Base-by-base conservation (phyloP, 92 coral and sea anemone genomes). In the Phenganax stokvisi region DNA sequence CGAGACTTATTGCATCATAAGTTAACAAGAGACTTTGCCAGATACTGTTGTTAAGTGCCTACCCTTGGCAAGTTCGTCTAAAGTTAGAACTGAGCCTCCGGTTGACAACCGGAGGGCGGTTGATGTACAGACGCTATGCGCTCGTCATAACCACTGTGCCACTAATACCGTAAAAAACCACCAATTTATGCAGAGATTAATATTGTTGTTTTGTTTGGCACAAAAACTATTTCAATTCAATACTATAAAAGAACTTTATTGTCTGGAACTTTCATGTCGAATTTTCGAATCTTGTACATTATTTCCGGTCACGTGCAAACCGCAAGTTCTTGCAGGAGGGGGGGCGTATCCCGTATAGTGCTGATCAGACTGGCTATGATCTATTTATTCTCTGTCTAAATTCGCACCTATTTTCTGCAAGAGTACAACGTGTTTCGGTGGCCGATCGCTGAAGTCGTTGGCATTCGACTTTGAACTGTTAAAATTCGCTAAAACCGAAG, bases 391-490 rank as follows among this genome's bases (percentile, higher is more conserved):
- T 64, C 56, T 51, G 31, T 65, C 72, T 31, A 62, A 65, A 51
- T 79, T 79, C 83, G 73, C 83, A 62, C 83, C 83, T 55, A 79
- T 63, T 47, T 59, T 30, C 30, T 25, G 60, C 69, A 27, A 51
- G 60, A 76, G 81, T 51, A 76, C 29, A 54, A 47, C 37, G 69
- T 29, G 30, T 57, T 60, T 25, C 69, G 81, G 61, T 56, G 27
- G 56, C 56, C 54, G 56, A 64, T 29, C 30, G 52, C 64, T 17
- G 80, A 51, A n/a, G 57, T 63, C 64, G 28, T 30, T 30, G 10
- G 52, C 30, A 27, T 3, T 7, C 7, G n/a, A 44, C 25, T 12
- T 10, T 28, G 81, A 20, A 0, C 20, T 8, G 31, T 60, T 57
- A 57, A 27, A 31, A 59, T 58, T 55, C 53, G 0, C 61, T 51